Evolutionary conservation across 2,113 vertebrate genomes (phyloP).

Genomic region (Saccopteryx leptura): DNA sequence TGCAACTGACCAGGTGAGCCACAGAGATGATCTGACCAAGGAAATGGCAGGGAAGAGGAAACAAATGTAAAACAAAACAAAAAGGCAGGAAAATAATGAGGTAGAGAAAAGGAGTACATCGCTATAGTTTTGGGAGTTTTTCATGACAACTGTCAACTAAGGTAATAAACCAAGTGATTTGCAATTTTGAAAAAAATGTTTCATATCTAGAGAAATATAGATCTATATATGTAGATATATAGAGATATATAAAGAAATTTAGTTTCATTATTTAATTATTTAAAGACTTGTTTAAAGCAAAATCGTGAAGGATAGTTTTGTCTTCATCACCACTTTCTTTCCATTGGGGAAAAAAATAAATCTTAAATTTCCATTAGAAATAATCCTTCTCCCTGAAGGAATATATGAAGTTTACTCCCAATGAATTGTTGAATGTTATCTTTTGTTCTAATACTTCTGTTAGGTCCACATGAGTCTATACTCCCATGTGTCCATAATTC

Average conservation of each 20-base stretch:
- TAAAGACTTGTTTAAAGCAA: slow-evolving; percentile 55
- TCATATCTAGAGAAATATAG: neutral
- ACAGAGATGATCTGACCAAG: neutral
- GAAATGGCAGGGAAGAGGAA: neutral
- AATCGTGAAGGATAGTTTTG: slow-evolving; percentile 39
- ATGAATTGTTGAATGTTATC: neutral
- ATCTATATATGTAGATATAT: neutral
- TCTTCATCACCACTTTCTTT: neutral
- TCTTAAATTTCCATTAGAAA: slow-evolving; percentile 1
- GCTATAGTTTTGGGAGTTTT: neutral
- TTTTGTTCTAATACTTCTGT: neutral
- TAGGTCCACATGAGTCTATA: neutral
- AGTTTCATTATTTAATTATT: slow-evolving; percentile 3
- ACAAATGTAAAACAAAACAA: neutral
- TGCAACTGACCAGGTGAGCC: neutral
- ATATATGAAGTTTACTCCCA: neutral
- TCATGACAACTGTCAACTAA: neutral
- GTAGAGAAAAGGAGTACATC: neutral
- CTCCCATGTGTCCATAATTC: neutral
- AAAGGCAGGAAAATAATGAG: neutral
- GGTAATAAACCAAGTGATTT: neutral
- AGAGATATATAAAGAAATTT: neutral
- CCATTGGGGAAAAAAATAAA: neutral
- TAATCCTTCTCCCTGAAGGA: neutral
- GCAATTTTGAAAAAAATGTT: neutral